These are phyloP conservation scores for Dinocampus coccinellae DNA, from an alignment of 2,888 invertebrate genomes.

Conservation along the genomic window DNA sequence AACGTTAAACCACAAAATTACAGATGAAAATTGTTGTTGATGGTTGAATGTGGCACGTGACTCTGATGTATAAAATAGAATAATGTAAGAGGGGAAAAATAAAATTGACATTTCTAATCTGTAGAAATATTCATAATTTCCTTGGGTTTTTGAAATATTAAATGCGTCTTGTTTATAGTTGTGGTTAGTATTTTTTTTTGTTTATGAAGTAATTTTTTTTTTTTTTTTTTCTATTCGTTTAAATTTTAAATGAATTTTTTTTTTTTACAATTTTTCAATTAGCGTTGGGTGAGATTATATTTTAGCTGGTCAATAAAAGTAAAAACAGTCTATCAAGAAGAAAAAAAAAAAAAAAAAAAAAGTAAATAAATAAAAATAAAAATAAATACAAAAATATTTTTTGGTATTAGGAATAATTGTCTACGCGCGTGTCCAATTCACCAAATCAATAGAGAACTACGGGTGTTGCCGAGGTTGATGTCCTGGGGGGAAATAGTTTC, in stretches of 20 bases:
- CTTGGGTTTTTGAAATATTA: background rate
- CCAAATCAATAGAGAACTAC: conserved; percentile 16
- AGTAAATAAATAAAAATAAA: too few species aligned
- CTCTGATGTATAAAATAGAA: background rate
- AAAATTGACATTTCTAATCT: background rate
- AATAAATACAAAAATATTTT: too few species aligned
- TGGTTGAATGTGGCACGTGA: background rate
- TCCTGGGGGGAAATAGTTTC: background rate
- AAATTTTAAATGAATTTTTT: too few species aligned
- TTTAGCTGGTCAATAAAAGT: too few species aligned
- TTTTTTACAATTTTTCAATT: too few species aligned
- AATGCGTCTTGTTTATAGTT: too few species aligned
- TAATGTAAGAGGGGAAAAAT: background rate
- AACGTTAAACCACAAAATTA: background rate
- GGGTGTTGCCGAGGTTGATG: background rate
- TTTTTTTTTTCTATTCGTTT: too few species aligned
- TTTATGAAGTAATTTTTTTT: too few species aligned
- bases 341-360: too few species aligned
- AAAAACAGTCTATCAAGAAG: too few species aligned
- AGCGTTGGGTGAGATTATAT: too few species aligned
- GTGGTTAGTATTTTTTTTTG: background rate
- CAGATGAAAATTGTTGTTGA: background rate
- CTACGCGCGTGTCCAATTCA: background rate
- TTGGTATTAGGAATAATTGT: conserved; percentile 17
- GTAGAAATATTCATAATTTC: background rate